Evolutionary conservation across 2,888 invertebrate species (phyloP), one percentile per base, ranked within the genome.

Genomic region (Polyommatus iphigenia): DNA sequence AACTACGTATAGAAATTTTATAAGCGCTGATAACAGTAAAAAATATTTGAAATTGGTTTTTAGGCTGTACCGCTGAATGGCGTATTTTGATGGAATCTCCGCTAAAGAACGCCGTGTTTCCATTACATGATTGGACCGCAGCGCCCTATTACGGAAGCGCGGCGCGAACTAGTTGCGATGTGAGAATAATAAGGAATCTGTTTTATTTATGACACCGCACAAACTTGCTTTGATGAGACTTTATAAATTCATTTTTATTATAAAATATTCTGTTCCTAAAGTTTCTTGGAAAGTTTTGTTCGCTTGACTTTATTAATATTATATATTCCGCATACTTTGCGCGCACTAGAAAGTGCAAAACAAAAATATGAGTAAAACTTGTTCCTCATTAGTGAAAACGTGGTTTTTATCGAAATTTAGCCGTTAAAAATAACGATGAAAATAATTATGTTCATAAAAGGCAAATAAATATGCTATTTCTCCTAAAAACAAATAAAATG

Each of bases 71-170:
- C 79, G 80, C 76, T 82, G 82, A 81, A 82, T 82, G 81, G 80
- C 81, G 83, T 82, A 82, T 82, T 82, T 84, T 81, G 82, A 83
- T 82, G 81, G 81, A 83, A 82, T 80, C 80, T 80, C 78, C 76
- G 78, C 78, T 78, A 83, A 81, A 81, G 81, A 81, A 80, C 82
- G 78, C 78, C 79, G 80, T 72, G 79, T 71, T 81, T 85, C 86
- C 85, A 85, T 86, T 86, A 86, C 85, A 81, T 85, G 84, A 85
- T 85, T 85, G 84, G 83, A 83, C 80, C 57, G 80, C 79, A 79
- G 78, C 20, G 78, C 76, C 67, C 78, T 20, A 81, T 81, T 81
- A 77, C 79, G 82, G 73, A 77, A 78, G 77, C 75, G 79, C 76
- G 78, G 78, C 24, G 76, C 82, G 80, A 78, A 79, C 54, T 79